Evolutionary conservation across 1,140 invertebrate species (phyloP), one percentile per base, ranked within the genome.

Genomic region (Tetramorium parvispinum): DNA sequence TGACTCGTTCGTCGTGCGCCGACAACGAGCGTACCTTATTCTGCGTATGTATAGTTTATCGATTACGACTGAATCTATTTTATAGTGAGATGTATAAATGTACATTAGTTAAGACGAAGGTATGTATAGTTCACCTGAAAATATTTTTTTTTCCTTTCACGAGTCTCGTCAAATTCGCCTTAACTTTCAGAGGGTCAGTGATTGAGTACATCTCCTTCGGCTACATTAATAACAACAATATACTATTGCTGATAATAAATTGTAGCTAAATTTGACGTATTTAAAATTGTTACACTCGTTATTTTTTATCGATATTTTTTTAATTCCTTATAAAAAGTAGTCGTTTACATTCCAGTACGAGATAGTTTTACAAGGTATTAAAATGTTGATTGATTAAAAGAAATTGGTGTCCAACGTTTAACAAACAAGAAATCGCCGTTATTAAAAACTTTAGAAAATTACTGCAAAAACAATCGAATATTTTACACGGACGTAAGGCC

Each of bases 1-100:
- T 61, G 53, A 83, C 79, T 75, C 68, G 79, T 75, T 75, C 10
- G 24, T 83, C 79, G 27, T 32, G 79, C 79, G 78, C 51, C 53
- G 68, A 61, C 61, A 37, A 83, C 53, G 79, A 59, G 79, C 53
- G 68, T 55, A 75, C 27, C 49, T 75, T 61, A 59, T 61, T 73
- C 79, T 59, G 79, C 79, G 70, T 83, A 83, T 83, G 79, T 83
- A 83, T 83, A 83, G 79, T 83, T 83, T 83, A 79, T 79, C 77
- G 61, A 79, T 79, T 79, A 75, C 68, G 79, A 83, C 79, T 83
- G 79, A 83, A 83, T 83, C 68, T 83, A 83, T 83, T 83, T 83
- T 83, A 83, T 83, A 83, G 79, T 75, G 79, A 83, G 53, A 83
- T 83, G 79, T 83, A 83, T 83, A 83, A 83, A 83, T 83, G 79